A percentile compares a stretch with the other conserved stretches of the same genome.
Evolutionary conservation across 2,888 invertebrate genomes (phyloP).

Genomic region (Hirtodrosophila duncani): DNA sequence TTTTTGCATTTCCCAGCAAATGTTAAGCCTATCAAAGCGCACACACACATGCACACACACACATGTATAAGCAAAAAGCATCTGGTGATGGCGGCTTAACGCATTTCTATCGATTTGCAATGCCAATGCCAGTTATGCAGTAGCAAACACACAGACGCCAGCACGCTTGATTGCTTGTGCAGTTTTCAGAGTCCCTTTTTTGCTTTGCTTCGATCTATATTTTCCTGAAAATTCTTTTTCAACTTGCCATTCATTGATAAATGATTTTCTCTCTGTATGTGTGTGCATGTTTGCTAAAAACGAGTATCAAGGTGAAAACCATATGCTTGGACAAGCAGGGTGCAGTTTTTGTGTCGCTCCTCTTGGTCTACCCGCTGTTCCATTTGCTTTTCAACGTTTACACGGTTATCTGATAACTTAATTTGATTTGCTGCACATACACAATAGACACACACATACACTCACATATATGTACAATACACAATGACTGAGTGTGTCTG

Average conservation of each 20-base stretch:
- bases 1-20: too few species aligned
- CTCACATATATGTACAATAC: slow-evolving; percentile 19
- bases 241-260: slow-evolving; percentile 28
- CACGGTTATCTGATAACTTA: slow-evolving; percentile 51
- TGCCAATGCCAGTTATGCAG: slow-evolving; percentile 13
- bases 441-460: slow-evolving; percentile 11
- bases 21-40: neutral
- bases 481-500: slow-evolving; percentile 21
- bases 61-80: neutral
- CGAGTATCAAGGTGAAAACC: slow-evolving; percentile 31
- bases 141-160: slow-evolving; percentile 6
- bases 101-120: slow-evolving; percentile 23
- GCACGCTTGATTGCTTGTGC: slow-evolving; percentile 22
- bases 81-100: slow-evolving; percentile 8
- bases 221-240: slow-evolving; percentile 27
- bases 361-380: slow-evolving; percentile 2
- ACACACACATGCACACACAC: neutral
- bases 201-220: slow-evolving; percentile 14
- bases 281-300: slow-evolving; percentile 16
- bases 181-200: slow-evolving; percentile 18
- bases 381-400: slow-evolving; percentile 36
- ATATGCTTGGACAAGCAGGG: too few species aligned
- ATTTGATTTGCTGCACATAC: slow-evolving; percentile 56
- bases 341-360: too few species aligned
- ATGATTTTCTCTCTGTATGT: slow-evolving; percentile 15